A percentile compares a stretch with the other conserved stretches of the same genome.
These are phyloP conservation scores for Tigriopus japonicus DNA, from an alignment of 1,140 invertebrate genomes.

Conservation along the genomic window DNA sequence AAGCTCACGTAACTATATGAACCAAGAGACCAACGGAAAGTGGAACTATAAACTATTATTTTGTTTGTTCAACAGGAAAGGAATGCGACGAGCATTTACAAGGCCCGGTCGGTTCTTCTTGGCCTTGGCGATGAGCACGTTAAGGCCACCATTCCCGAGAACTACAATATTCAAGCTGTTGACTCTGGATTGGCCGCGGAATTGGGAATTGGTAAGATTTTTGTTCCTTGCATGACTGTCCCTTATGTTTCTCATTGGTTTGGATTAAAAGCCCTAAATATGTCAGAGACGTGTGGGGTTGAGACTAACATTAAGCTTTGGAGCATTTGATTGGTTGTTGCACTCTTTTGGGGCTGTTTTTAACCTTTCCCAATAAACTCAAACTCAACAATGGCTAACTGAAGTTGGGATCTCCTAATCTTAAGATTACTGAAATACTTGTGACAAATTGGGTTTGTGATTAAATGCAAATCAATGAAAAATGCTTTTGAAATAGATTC, in stretches of 20 bases:
- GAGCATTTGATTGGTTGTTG: background rate
- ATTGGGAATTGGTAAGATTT: background rate
- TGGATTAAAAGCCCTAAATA: background rate
- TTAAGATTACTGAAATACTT: too few species aligned
- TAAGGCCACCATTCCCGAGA: background rate
- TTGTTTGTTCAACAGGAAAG: slow-evolving; percentile 9
- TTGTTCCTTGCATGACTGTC: background rate
- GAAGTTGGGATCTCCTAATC: background rate
- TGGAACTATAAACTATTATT: background rate
- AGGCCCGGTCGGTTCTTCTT: background rate
- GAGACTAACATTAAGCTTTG: background rate
- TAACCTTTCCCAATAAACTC: background rate
- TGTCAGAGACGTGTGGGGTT: background rate
- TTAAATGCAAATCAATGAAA: too few species aligned
- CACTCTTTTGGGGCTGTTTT: background rate
- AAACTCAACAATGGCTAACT: background rate
- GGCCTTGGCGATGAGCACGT: background rate
- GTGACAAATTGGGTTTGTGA: too few species aligned
- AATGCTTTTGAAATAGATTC: too few species aligned
- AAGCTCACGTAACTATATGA: background rate
- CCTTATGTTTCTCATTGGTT: background rate
- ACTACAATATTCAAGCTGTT: background rate
- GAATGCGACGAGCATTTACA: slow-evolving; percentile 6
- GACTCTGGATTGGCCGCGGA: background rate
- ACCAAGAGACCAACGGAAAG: too few species aligned